phyloP scores from a whole-genome alignment of 2,113 vertebrate genomes.

The Lasiurus borealis region DNA sequence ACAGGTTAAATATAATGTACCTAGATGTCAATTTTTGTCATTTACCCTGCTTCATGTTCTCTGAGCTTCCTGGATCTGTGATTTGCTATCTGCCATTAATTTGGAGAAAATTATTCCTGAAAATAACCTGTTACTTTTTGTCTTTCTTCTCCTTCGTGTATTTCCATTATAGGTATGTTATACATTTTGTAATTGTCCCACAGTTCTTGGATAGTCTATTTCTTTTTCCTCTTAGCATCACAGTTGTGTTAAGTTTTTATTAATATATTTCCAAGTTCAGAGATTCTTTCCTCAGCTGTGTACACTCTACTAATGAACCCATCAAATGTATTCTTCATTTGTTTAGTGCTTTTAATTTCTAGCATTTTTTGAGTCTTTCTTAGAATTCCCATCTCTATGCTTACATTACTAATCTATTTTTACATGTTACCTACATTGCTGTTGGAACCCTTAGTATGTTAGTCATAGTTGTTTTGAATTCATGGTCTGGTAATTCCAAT shows the following conservation, averaged over 20 bases:
- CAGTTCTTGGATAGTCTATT: too few relatives aligned
- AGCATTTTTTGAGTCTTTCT: background rate
- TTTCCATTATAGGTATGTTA: background rate
- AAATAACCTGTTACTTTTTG: background rate
- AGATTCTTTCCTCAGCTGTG: constrained; percentile 3
- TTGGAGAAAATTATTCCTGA: background rate
- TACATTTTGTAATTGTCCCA: background rate
- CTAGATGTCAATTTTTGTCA: background rate
- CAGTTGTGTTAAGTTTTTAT: too few relatives aligned
- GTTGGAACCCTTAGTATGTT: background rate
- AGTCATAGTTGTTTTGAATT: background rate
- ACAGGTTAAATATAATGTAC: too few relatives aligned
- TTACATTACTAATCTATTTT: background rate
- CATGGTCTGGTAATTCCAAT: constrained; percentile 8
- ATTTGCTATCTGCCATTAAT: too few relatives aligned
- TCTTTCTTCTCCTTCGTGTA: background rate
- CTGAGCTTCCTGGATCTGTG: too few relatives aligned
- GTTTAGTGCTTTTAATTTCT: background rate
- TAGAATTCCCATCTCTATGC: background rate
- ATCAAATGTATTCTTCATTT: background rate
- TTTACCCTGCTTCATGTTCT: background rate
- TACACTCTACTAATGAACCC: background rate
- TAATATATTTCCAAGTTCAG: background rate
- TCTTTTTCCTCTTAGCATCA: too few relatives aligned
- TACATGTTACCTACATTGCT: background rate